phyloP scores from a whole-genome alignment of 35 echinoderm and acorn worm species.

The Hemicentrotus pulcherrimus region DNA sequence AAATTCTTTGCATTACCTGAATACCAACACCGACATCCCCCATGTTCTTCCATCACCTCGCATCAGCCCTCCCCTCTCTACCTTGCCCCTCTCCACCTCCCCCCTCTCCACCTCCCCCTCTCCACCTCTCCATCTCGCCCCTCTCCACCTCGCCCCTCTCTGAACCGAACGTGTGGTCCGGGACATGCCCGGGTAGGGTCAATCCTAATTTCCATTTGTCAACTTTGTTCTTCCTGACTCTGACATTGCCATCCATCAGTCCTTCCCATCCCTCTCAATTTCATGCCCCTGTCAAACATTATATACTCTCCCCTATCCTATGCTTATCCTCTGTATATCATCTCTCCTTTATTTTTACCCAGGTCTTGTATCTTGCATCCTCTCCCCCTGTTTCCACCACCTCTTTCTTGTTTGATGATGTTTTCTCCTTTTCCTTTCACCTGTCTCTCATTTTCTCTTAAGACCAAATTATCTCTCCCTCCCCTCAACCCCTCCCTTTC shows the following conservation, averaged over 20 bases:
- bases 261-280: neutral
- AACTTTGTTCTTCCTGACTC: constrained; percentile 23
- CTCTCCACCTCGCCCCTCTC: neutral
- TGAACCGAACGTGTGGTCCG: neutral
- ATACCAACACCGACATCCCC: neutral
- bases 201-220: constrained; percentile 48
- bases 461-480: neutral
- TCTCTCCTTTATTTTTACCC: too few relatives aligned
- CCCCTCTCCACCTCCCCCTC: neutral
- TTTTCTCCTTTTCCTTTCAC: too few relatives aligned
- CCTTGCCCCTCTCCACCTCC: neutral
- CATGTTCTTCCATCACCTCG: neutral
- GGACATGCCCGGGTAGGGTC: constrained; percentile 11
- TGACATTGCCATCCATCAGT: constrained; percentile 34
- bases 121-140: neutral
- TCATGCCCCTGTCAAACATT: neutral
- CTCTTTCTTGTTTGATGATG: neutral
- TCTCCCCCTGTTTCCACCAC: neutral
- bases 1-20: neutral
- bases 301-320: neutral
- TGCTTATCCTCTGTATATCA: neutral
- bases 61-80: neutral
- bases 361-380: neutral
- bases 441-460: too few relatives aligned
- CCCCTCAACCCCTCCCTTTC: neutral